phyloP scores from a whole-genome alignment of 2,113 vertebrate species.

The Percopsis transmontana region DNA sequence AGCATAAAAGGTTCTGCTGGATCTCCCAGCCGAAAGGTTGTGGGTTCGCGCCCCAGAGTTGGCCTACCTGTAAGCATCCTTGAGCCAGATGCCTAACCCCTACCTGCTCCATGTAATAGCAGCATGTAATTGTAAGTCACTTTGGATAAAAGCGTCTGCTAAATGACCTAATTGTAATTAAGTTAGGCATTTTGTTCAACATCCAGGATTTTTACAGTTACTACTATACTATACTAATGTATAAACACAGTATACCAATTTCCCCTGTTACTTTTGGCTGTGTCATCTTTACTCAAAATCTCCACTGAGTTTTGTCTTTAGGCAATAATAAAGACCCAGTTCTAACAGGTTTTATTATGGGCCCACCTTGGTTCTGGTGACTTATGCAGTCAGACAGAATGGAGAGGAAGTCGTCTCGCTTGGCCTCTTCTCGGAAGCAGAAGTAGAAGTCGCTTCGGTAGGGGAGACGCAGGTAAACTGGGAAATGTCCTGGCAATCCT shows the following conservation, averaged over 20 bases:
- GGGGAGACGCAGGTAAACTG: constrained; percentile 88
- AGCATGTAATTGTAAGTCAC: too few relatives aligned
- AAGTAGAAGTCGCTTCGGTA: constrained; percentile 85
- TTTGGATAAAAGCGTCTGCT: too few relatives aligned
- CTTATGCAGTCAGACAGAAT: constrained; percentile 85
- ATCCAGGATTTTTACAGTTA: not conserved
- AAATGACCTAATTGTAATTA: too few relatives aligned
- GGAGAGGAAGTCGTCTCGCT: constrained; percentile 77
- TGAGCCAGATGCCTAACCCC: too few relatives aligned
- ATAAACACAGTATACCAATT: not conserved
- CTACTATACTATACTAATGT: not conserved
- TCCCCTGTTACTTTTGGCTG: too few relatives aligned
- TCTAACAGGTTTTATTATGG: not conserved
- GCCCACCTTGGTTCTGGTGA: constrained; percentile 85
- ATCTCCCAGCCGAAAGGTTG: too few relatives aligned
- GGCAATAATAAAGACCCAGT: not conserved
- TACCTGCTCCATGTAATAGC: too few relatives aligned
- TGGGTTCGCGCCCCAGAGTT: too few relatives aligned
- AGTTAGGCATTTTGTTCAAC: too few relatives aligned
- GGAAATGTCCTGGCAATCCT: constrained; percentile 82
- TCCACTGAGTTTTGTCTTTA: too few relatives aligned
- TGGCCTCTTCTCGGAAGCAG: constrained; percentile 77
- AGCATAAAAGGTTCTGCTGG: too few relatives aligned
- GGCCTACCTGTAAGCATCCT: too few relatives aligned
- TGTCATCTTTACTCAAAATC: not conserved